phyloP scores from a whole-genome alignment of 2,888 invertebrate species.

The Hylaea fasciaria region DNA sequence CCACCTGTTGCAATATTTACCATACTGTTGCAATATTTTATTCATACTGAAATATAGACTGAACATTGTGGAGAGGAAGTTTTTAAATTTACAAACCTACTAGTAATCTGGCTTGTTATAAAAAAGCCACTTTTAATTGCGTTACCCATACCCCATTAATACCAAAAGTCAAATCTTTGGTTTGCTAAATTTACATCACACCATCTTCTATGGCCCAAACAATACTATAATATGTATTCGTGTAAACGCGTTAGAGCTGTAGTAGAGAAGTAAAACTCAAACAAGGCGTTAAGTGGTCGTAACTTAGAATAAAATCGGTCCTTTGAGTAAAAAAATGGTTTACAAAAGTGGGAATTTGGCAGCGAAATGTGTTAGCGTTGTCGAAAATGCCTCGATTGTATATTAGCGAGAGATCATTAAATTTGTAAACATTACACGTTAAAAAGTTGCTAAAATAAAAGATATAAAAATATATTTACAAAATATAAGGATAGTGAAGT shows the following conservation, averaged over 20 bases:
- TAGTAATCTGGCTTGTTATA: not conserved
- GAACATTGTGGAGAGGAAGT: too few species aligned
- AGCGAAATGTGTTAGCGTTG: conserved; percentile 19
- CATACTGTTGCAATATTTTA: too few species aligned
- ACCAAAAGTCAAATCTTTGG: conserved; percentile 68
- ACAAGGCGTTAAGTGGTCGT: not conserved
- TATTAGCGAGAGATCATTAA: conserved; percentile 17
- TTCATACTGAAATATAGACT: too few species aligned
- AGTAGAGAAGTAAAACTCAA: not conserved
- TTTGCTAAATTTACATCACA: conserved; percentile 57
- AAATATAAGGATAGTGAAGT: conserved; percentile 1
- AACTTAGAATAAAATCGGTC: not conserved
- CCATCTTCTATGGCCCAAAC: conserved; percentile 46
- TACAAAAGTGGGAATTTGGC: conserved; percentile 33
- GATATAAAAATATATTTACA: conserved; percentile 5
- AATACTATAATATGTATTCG: conserved; percentile 7
- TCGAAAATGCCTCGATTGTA: conserved; percentile 22
- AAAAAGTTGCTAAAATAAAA: not conserved
- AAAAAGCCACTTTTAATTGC: conserved; percentile 1
- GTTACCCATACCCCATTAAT: conserved; percentile 16
- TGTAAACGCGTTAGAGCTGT: not conserved
- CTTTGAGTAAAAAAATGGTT: not conserved
- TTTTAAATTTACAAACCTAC: too few species aligned
- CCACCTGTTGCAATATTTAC: too few species aligned
- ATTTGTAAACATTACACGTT: conserved; percentile 3